phyloP scores from a whole-genome alignment of 2,113 vertebrate genomes.

The Oryzias woworae region DNA sequence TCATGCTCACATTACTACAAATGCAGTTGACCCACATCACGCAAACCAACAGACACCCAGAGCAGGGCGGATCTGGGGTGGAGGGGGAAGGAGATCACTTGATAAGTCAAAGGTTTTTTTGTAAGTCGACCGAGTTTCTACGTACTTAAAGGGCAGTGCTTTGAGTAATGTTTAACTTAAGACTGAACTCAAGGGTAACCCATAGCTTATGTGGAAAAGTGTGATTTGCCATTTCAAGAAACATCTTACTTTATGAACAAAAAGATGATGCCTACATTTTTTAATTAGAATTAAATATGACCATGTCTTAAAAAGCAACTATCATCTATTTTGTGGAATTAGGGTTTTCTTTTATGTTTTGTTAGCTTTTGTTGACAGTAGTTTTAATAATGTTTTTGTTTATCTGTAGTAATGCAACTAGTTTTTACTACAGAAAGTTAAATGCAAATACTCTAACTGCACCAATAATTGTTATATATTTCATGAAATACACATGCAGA shows the following conservation, averaged over 20 bases:
- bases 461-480: no score
- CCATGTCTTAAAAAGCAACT: no score
- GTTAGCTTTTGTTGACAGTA: neutral
- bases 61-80: neutral
- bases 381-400: neutral
- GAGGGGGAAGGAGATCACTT: slow-evolving; percentile 24
- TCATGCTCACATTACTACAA: slow-evolving; percentile 54
- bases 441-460: no score
- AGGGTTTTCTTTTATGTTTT: neutral
- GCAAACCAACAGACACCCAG: slow-evolving; percentile 21
- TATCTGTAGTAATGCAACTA: neutral
- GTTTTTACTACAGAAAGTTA: neutral
- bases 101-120: slow-evolving; percentile 34
- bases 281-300: no score
- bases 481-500: no score
- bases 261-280: no score
- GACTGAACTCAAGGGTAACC: neutral
- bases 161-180: slow-evolving; percentile 25
- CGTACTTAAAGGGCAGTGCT: slow-evolving; percentile 3
- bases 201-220: neutral
- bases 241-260: neutral
- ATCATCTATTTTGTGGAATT: no score
- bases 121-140: slow-evolving; percentile 17
- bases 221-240: neutral
- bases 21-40: slow-evolving; percentile 66